A percentile compares a stretch with the other conserved stretches of the same genome.
Conservation (phyloP, 2,113 vertebrate species). For the Cyphomyrus discorhynchus region DNA sequence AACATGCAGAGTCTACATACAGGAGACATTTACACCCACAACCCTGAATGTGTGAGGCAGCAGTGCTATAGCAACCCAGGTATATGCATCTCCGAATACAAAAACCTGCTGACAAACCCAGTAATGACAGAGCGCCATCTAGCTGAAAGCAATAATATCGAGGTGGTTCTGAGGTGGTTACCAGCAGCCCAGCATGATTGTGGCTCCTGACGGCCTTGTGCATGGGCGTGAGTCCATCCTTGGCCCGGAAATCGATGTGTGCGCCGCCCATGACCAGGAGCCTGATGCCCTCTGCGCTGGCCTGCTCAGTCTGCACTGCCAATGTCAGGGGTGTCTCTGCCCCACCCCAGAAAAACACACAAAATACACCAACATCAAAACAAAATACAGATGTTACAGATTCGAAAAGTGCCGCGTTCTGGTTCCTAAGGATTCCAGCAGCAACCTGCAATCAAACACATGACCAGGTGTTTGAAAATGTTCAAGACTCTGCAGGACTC, state of each 20-base stretch:
- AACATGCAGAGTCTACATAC: background rate
- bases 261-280: constrained; percentile 76
- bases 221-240: constrained; percentile 74
- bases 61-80: background rate
- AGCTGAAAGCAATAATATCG: background rate
- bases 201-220: constrained; percentile 79
- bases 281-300: constrained; percentile 66
- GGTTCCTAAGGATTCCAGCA: background rate
- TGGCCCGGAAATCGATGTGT: constrained; percentile 81
- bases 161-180: constrained; percentile 34
- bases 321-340: constrained; percentile 78
- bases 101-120: background rate
- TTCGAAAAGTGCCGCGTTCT: background rate
- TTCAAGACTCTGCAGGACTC: background rate
- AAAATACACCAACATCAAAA: background rate
- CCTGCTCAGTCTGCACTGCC: constrained; percentile 65
- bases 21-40: background rate
- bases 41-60: background rate
- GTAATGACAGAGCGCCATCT: background rate
- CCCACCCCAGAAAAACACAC: background rate
- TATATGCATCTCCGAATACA: background rate
- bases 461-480: background rate
- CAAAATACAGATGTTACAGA: background rate
- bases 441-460: background rate
- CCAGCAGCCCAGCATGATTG: constrained; percentile 75